Percentiles rank a stretch among this genome's conserved stretches.
Conservation (phyloP, 1,140 invertebrate genomes). For the Gerris buenoi region DNA sequence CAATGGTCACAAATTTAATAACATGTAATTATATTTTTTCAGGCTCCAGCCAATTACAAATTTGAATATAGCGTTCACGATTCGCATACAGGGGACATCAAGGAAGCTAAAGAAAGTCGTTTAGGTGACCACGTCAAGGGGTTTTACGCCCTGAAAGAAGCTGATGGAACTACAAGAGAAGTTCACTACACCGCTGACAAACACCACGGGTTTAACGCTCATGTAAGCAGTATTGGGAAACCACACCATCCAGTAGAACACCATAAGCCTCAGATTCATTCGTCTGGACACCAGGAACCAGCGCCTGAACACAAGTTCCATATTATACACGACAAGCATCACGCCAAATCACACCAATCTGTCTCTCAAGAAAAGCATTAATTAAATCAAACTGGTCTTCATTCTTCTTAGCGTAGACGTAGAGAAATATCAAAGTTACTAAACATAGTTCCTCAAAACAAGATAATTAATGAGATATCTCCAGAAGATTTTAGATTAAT, state of each 20-base stretch:
- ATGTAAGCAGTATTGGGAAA: background rate
- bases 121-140: background rate
- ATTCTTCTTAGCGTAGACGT: too few relatives aligned
- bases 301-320: background rate
- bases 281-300: too few relatives aligned
- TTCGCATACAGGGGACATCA: conserved; percentile 24
- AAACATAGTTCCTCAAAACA: too few relatives aligned
- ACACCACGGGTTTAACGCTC: background rate
- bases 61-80: conserved; percentile 24
- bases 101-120: conserved; percentile 22
- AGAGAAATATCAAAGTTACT: too few relatives aligned
- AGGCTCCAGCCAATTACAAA: conserved; percentile 24
- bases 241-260: background rate
- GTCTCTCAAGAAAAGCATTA: too few relatives aligned
- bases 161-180: background rate
- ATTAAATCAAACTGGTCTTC: too few relatives aligned
- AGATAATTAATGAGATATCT: too few relatives aligned
- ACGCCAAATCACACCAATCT: background rate
- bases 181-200: conserved; percentile 3
- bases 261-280: too few relatives aligned
- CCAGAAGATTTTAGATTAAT: too few relatives aligned
- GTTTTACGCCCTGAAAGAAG: background rate
- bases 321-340: background rate
- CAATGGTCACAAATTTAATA: background rate
- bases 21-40: background rate